These are phyloP conservation scores for Stenoptilia bipunctidactyla DNA, from an alignment of 2,888 invertebrate species.

Conservation along the genomic window DNA sequence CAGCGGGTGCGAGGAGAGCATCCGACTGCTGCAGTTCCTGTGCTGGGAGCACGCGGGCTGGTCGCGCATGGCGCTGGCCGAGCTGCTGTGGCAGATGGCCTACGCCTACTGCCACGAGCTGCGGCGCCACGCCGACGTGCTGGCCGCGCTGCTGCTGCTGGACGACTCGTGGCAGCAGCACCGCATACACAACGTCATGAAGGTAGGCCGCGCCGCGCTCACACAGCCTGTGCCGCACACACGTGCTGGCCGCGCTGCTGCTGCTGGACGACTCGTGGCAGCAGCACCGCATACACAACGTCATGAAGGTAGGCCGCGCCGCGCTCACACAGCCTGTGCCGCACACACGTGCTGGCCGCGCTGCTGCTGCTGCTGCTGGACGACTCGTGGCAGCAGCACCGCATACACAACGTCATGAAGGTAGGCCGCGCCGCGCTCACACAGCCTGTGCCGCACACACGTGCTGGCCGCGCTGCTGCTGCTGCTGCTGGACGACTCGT, in stretches of 20 bases:
- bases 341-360: slow-evolving; percentile 88
- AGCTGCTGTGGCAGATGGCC: slow-evolving; percentile 90
- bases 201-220: slow-evolving; percentile 74
- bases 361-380: slow-evolving; percentile 82
- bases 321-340: slow-evolving; percentile 93
- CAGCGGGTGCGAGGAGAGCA: slow-evolving; percentile 91
- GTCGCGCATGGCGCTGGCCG: slow-evolving; percentile 89
- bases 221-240: slow-evolving; percentile 94
- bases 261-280: slow-evolving; percentile 97
- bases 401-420: slow-evolving; percentile 93
- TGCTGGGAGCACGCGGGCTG: slow-evolving; percentile 98
- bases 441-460: slow-evolving; percentile 93
- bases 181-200: slow-evolving; percentile 92
- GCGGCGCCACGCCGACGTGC: slow-evolving; percentile 90
- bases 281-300: slow-evolving; percentile 92
- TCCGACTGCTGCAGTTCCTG: slow-evolving; percentile 91
- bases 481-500: slow-evolving; percentile 92
- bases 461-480: slow-evolving; percentile 82
- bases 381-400: slow-evolving; percentile 96
- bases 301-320: slow-evolving; percentile 84
- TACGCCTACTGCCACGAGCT: slow-evolving; percentile 95
- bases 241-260: slow-evolving; percentile 87
- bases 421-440: slow-evolving; percentile 89
- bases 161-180: slow-evolving; percentile 98
- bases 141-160: slow-evolving; percentile 87